Percentiles rank a stretch among this genome's conserved stretches.
These are phyloP conservation scores for Frankliniella intonsa DNA, from an alignment of 2,888 invertebrate species.

Conservation along the genomic window DNA sequence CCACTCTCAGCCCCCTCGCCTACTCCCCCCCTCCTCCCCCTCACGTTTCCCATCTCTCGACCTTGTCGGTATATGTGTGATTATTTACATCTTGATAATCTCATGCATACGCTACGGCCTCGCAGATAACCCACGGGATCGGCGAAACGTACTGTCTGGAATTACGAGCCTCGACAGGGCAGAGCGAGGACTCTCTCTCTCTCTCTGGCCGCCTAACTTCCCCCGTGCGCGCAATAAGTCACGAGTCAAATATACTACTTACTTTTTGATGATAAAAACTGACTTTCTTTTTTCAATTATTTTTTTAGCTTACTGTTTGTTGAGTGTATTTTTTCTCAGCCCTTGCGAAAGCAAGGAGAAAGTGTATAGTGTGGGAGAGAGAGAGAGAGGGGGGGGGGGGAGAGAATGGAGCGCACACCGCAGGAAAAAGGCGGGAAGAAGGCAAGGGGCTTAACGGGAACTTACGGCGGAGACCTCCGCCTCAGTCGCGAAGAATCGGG, in stretches of 20 bases:
- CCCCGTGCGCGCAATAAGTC: too few species aligned
- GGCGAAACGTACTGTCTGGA: too few species aligned
- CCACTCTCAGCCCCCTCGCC: neutral
- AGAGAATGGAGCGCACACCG: neutral
- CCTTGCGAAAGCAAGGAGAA: neutral
- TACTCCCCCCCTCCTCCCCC: neutral
- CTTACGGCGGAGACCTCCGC: neutral
- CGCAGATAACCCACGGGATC: neutral
- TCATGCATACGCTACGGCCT: neutral
- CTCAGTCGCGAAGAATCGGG: neutral
- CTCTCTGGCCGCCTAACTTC: too few species aligned
- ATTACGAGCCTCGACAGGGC: too few species aligned
- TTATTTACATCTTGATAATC: constrained; percentile 6
- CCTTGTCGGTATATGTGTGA: neutral
- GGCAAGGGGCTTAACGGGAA: neutral
- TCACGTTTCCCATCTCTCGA: neutral
- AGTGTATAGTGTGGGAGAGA: neutral
- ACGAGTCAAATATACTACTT: too few species aligned
- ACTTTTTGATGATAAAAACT: too few species aligned
- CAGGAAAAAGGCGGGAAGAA: neutral
- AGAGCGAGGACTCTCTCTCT: too few species aligned
- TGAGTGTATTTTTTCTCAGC: too few species aligned
- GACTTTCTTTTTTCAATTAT: too few species aligned
- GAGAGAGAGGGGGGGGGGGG: neutral
- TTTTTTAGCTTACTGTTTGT: too few species aligned